Evolutionary conservation across 2,888 invertebrate genomes (phyloP).

Genomic region (Hydrotaea cyrtoneurina): DNA sequence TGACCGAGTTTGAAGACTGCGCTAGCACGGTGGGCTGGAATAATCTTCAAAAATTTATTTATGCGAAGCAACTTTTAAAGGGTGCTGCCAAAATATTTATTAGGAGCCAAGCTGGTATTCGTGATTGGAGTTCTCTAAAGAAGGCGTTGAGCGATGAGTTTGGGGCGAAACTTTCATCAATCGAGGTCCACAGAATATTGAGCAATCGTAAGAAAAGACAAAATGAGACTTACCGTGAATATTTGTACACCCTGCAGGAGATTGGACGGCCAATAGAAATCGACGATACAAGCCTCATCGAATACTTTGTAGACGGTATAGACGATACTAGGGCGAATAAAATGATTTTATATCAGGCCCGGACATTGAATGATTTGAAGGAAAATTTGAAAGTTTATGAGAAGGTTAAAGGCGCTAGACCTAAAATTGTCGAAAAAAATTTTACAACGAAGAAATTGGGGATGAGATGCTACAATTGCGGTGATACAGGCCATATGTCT

Average conservation of each 20-base stretch:
- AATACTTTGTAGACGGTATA: slow-evolving; percentile 54
- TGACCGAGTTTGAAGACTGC: slow-evolving; percentile 55
- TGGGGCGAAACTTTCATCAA: slow-evolving; percentile 37
- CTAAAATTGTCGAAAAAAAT: neutral
- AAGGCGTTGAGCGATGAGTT: slow-evolving; percentile 46
- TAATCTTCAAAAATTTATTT: slow-evolving; percentile 56
- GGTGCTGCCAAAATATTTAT: slow-evolving; percentile 62
- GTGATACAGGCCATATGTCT: slow-evolving; percentile 22
- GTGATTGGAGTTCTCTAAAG: slow-evolving; percentile 45
- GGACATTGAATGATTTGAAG: slow-evolving; percentile 34
- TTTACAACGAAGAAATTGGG: neutral
- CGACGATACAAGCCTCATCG: slow-evolving; percentile 42
- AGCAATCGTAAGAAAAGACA: slow-evolving; percentile 25
- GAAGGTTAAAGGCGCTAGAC: neutral
- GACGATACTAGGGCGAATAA: slow-evolving; percentile 27
- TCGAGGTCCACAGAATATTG: slow-evolving; percentile 45
- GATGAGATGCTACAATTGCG: slow-evolving; percentile 30
- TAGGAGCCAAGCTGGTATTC: slow-evolving; percentile 41
- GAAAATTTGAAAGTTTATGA: slow-evolving; percentile 35
- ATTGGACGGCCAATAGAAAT: slow-evolving; percentile 42
- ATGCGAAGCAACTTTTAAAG: slow-evolving; percentile 50
- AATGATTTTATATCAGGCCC: slow-evolving; percentile 43
- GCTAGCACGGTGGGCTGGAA: slow-evolving; percentile 55
- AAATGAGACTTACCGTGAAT: slow-evolving; percentile 50
- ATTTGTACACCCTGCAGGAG: slow-evolving; percentile 60